Evolutionary conservation across 2,797 vertebrate species (phyloP), one percentile per base, ranked within the genome.

Genomic region (Pseudomugil tenellus): DNA sequence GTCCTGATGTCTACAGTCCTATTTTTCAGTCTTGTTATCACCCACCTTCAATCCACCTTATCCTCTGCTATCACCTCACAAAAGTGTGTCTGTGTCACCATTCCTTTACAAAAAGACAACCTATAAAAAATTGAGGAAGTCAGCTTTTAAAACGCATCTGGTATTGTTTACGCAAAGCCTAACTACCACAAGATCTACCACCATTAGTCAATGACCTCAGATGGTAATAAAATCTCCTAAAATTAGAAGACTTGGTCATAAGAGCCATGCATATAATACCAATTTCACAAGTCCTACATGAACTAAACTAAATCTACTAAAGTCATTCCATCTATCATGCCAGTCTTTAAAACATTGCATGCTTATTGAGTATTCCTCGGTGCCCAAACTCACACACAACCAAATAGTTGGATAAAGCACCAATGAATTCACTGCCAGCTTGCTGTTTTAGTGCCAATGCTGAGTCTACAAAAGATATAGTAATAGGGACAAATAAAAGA

Each of bases 261-360:
- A 65, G 29, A 58, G 4, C 6, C 11, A 28, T 51, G 10, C 17
- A 37, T 21, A 48, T 39, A 14, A 76, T 26, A 4, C 4, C 34
- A 21, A 52, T 43, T 3, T 70, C 26, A 59, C 41, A 49, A 58
- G 19, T 23, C 19, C 41, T 57, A 46, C 16, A 62, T 59, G 0
- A 53, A 31, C 46, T 31, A 21, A 65, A 70, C 41, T 19, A 37
- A 37, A 58, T 9, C 34, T 37, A 58, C 21, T 71, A 64, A 2
- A 66, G 52, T 25, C 4, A 58, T 54, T 69, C 61, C 31, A 51
- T 59, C 67, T 52, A 49, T 29, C 26, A 35, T 34, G 28, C 12
- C 43, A 65, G 61, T 35, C 70, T 74, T 58, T 57, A 71, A 71
- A 55, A 66, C 63, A 77, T 81, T 68, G 70, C 68, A 75, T 17